These are phyloP conservation scores for Triplophysa bombifrons DNA, from an alignment of 2,797 vertebrate genomes.

Conservation along the genomic window DNA sequence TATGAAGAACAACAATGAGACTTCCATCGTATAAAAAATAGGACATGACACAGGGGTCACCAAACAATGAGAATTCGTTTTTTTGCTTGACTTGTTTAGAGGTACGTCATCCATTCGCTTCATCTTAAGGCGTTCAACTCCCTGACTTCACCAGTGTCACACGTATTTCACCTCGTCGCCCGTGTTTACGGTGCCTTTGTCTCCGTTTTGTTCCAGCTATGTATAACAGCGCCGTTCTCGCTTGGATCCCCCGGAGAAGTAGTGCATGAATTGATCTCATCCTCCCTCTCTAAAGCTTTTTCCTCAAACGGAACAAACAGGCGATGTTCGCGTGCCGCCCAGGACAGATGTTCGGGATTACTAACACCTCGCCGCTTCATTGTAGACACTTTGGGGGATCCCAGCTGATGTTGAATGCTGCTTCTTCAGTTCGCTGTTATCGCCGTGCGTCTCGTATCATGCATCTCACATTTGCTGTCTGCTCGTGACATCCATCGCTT, in stretches of 20 bases:
- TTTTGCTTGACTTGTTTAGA: too few species aligned
- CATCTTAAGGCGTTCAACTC: constrained; percentile 11
- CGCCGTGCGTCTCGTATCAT: constrained; percentile 46
- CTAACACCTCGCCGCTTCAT: constrained; percentile 81
- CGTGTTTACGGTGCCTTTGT: not conserved
- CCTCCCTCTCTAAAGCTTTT: constrained; percentile 45
- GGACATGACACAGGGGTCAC: too few species aligned
- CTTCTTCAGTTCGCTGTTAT: constrained; percentile 64
- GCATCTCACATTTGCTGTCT: constrained; percentile 52
- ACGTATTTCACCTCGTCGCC: not conserved
- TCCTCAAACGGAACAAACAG: constrained; percentile 78
- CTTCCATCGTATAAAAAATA: too few species aligned
- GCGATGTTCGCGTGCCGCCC: constrained; percentile 71
- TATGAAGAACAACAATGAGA: too few species aligned
- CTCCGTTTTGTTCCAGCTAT: constrained; percentile 25
- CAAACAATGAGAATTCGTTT: too few species aligned
- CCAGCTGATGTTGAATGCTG: constrained; percentile 80
- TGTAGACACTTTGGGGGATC: constrained; percentile 77
- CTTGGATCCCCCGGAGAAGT: constrained; percentile 64
- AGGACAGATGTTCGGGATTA: constrained; percentile 84
- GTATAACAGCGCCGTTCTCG: constrained; percentile 34
- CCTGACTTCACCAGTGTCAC: not conserved
- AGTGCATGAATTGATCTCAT: constrained; percentile 74
- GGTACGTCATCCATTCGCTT: too few species aligned
- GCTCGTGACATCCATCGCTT: constrained; percentile 44